These are phyloP conservation scores for Etia nguti DNA, from an alignment of 2,113 vertebrate species.

Conservation along the genomic window DNA sequence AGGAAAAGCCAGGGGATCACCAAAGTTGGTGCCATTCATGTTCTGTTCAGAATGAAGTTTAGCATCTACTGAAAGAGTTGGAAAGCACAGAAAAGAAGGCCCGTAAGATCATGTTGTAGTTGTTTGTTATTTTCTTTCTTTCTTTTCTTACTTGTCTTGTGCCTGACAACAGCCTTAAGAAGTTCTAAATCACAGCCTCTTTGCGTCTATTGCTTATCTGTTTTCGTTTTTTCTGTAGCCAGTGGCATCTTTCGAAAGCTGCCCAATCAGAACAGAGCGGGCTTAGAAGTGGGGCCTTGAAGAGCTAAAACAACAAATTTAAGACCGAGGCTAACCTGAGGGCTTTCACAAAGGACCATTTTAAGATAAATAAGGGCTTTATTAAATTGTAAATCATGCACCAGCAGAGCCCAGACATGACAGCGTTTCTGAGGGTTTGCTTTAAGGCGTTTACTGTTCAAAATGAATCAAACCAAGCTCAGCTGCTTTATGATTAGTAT, in stretches of 20 bases:
- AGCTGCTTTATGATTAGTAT: not conserved
- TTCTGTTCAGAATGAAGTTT: not conserved
- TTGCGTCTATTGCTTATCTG: not conserved
- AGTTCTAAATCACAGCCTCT: not conserved
- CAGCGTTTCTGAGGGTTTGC: not conserved
- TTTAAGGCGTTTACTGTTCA: not conserved
- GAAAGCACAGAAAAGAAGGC: not conserved
- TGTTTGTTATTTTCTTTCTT: not conserved
- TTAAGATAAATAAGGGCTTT: not conserved
- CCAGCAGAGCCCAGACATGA: not conserved
- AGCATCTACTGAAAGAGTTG: not conserved
- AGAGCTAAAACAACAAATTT: not conserved
- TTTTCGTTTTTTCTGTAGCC: not conserved
- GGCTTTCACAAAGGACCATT: not conserved
- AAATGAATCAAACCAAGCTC: not conserved
- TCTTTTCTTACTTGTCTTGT: not conserved
- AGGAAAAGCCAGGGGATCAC: not conserved
- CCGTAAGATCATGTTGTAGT: not conserved
- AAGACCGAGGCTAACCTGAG: not conserved
- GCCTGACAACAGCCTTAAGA: not conserved
- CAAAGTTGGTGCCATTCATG: not conserved
- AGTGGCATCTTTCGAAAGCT: not conserved
- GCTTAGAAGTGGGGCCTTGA: not conserved
- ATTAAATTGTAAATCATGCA: not conserved
- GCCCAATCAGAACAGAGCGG: not conserved